A percentile compares a stretch with the other conserved stretches of the same genome.
Evolutionary conservation across 2,797 vertebrate genomes (phyloP).

Genomic region (Enteromius radiatus): DNA sequence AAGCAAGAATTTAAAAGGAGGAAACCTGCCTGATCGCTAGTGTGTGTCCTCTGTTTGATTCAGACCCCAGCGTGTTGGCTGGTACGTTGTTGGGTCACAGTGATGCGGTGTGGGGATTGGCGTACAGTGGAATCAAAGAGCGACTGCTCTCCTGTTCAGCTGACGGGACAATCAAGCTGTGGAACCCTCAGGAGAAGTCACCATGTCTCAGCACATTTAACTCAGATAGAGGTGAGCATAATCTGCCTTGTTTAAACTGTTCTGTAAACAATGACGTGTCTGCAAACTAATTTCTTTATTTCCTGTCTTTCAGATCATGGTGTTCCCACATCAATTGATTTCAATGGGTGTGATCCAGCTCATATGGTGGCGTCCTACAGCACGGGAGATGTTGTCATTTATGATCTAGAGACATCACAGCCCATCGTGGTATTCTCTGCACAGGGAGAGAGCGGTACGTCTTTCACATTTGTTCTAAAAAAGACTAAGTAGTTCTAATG

Average conservation of each 20-base stretch:
- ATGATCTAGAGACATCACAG: constrained; percentile 96
- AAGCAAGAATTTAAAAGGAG: neutral
- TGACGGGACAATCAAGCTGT: constrained; percentile 95
- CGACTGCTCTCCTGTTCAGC: constrained; percentile 96
- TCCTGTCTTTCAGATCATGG: constrained; percentile 83
- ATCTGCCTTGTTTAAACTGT: neutral
- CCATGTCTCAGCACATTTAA: constrained; percentile 87
- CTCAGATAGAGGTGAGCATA: constrained; percentile 51
- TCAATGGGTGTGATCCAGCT: constrained; percentile 95
- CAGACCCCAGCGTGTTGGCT: constrained; percentile 93
- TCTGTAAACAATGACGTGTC: neutral
- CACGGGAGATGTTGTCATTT: constrained; percentile 88
- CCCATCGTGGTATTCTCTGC: constrained; percentile 87
- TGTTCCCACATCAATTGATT: constrained; percentile 93
- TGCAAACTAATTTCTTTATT: neutral
- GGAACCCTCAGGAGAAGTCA: constrained; percentile 91
- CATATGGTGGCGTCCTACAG: constrained; percentile 94
- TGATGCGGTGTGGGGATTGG: constrained; percentile 95
- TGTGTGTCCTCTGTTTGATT: neutral
- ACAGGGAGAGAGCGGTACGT: constrained; percentile 89
- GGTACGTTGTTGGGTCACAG: constrained; percentile 91
- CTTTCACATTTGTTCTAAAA: neutral
- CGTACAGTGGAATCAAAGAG: constrained; percentile 94
- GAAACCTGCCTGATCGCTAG: neutral
- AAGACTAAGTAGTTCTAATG: neutral